Conservation (phyloP, 2,113 vertebrate species). For the Melanotaenia duboulayi region DNA sequence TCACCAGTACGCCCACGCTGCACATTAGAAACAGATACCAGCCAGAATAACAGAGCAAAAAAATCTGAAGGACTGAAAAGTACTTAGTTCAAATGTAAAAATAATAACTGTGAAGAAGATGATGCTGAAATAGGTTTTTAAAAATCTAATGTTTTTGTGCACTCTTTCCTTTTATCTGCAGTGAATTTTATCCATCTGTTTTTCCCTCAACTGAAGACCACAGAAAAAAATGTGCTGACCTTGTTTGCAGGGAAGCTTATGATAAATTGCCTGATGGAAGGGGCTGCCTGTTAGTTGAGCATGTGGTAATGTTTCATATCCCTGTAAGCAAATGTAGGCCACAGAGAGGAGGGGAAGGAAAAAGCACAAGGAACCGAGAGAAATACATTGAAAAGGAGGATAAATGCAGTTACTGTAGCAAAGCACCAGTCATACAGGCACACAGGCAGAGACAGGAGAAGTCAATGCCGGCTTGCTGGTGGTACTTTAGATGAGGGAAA, state of each 20-base stretch:
- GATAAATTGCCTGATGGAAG: slow-evolving; percentile 5
- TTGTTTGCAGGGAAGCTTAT: not conserved
- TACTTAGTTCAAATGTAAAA: not conserved
- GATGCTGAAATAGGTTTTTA: not conserved
- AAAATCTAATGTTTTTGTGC: not conserved
- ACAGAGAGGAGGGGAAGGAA: not conserved
- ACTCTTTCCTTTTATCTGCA: not conserved
- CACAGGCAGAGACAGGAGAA: slow-evolving; percentile 2
- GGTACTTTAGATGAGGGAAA: slow-evolving; percentile 45
- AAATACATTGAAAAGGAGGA: not conserved
- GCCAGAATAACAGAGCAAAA: not conserved
- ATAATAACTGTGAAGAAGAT: slow-evolving; percentile 5
- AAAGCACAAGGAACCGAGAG: not conserved
- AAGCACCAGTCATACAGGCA: slow-evolving; percentile 3
- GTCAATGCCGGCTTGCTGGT: slow-evolving; percentile 12
- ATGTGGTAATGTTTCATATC: slow-evolving; percentile 2
- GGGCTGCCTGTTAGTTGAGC: slow-evolving; percentile 2
- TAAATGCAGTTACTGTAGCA: slow-evolving; percentile 16
- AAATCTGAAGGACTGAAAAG: slow-evolving; percentile 21
- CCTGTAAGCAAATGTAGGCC: slow-evolving; percentile 2
- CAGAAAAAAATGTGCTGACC: not conserved
- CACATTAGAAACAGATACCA: slow-evolving; percentile 48
- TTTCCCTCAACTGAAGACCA: not conserved
- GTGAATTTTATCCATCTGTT: not conserved
- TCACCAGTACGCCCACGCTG: slow-evolving; percentile 52